Evolutionary conservation across 2,113 vertebrate genomes (phyloP).

Genomic region (Phalacrocorax carbo): DNA sequence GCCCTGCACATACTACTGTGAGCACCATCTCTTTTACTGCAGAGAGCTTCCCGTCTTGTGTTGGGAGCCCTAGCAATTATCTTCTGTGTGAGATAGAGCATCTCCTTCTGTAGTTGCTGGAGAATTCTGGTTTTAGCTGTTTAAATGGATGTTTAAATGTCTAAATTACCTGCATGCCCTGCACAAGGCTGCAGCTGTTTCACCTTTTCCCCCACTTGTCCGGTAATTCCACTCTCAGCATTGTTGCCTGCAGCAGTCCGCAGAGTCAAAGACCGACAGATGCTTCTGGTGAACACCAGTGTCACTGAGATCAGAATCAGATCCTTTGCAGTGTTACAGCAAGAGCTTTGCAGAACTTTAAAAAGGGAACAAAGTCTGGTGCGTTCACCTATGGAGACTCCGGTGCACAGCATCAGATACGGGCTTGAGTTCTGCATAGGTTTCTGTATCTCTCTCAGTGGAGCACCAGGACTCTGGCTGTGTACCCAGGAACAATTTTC

Average conservation of each 20-base stretch:
- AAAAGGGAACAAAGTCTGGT: not conserved
- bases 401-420: not conserved
- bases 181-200: not conserved
- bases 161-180: not conserved
- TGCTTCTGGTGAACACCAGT: not conserved
- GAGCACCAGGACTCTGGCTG: not conserved
- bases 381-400: not conserved
- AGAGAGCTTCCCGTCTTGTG: not conserved
- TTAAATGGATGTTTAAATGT: not conserved
- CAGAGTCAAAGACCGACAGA: not conserved
- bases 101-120: not conserved
- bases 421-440: not conserved
- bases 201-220: not conserved
- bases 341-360: not conserved
- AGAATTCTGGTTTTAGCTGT: not conserved
- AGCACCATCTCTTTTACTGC: not conserved
- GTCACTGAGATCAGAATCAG: not conserved
- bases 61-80: not conserved
- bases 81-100: not conserved
- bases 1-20: not conserved
- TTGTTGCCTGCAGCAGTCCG: not conserved
- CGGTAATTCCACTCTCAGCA: not conserved
- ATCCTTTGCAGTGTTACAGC: not conserved
- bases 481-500: not conserved
- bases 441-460: not conserved